Evolutionary conservation across 2,113 vertebrate genomes (phyloP).

Genomic region (Cervus canadensis): DNA sequence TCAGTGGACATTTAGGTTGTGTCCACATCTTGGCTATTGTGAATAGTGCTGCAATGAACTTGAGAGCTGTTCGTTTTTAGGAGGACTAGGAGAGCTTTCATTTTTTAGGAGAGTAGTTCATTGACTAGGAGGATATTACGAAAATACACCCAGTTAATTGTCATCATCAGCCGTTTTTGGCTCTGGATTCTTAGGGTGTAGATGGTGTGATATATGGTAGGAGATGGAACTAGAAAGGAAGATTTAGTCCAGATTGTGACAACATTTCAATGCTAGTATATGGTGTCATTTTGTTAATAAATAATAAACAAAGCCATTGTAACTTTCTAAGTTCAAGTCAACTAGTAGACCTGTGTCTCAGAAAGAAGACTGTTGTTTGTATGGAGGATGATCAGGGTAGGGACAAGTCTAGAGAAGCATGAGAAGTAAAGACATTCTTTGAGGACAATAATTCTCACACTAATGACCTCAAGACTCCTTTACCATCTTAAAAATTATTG

Average conservation of each 20-base stretch:
- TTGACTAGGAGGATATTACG: neutral
- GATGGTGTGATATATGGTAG: too few relatives aligned
- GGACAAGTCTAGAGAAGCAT: neutral
- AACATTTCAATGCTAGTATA: neutral
- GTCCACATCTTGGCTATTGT: neutral
- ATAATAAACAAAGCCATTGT: neutral
- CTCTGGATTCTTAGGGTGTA: accelerated
- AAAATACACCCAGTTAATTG: neutral
- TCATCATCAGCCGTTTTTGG: neutral
- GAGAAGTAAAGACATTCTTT: neutral
- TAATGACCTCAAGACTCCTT: neutral
- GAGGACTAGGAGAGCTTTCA: neutral
- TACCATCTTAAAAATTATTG: neutral
- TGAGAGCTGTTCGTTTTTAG: neutral
- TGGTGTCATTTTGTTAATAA: neutral
- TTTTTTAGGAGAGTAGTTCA: neutral
- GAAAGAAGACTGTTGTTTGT: neutral
- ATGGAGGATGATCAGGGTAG: neutral
- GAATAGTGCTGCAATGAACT: neutral
- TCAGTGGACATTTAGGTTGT: neutral
- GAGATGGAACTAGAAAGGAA: neutral
- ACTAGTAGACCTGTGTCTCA: neutral
- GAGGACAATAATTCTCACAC: accelerated
- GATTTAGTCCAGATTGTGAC: neutral
- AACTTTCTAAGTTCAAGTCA: neutral